Base-by-base conservation (phyloP, 2,113 vertebrate genomes). In the Trochalopteron elliotii region DNA sequence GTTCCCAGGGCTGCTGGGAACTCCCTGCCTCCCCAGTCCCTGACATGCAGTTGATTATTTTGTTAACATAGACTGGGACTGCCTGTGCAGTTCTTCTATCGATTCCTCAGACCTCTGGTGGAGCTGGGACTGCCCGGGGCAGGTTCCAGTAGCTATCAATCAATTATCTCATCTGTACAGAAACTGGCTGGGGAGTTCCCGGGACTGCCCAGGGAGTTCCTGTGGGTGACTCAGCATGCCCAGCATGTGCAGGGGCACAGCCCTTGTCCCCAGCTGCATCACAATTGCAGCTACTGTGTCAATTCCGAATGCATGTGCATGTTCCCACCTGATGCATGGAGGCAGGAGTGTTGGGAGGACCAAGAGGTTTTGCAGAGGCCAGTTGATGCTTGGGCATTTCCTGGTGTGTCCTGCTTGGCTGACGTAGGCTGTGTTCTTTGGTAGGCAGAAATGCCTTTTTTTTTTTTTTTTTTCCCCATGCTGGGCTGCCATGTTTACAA, bases 141-240 rank as follows among this genome's bases (percentile, higher is more conserved):
- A 0, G 76, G 91, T 83, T 95, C 74, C 92, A 35, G 31, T 70
- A 59, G 56, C 82, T 85, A 84, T 92, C 91, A 69, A 55, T 92
- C 63, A 53, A 0, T 92, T 89, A 95, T 97, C 91, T 94, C 94
- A 30, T 87, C 90, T 96, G 2, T 0, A 67, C 96, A 92, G 94
- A 97, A 96, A 95, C 94, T 89, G 7, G 30, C 76, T 90, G 89
- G 91, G 96, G 93, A 95, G 93, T 95, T 97, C 95, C 95, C 15
- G 2, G 90, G 95, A 77, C 88, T 86, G 95, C 96, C 94, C 89
- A 24, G 92, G 94, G 89, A 95, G 86, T 95, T 97, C 95, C 94
- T 64, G 0, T 0, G 27, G n/a, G 88, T 97, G 95, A 95, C 60
- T 94, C 96, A 90, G 91, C 94, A 64, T 0, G 0, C 15, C 0